These are phyloP conservation scores for Dicerorhinus sumatrensis DNA, from an alignment of 2,113 vertebrate genomes.

Conservation along the genomic window DNA sequence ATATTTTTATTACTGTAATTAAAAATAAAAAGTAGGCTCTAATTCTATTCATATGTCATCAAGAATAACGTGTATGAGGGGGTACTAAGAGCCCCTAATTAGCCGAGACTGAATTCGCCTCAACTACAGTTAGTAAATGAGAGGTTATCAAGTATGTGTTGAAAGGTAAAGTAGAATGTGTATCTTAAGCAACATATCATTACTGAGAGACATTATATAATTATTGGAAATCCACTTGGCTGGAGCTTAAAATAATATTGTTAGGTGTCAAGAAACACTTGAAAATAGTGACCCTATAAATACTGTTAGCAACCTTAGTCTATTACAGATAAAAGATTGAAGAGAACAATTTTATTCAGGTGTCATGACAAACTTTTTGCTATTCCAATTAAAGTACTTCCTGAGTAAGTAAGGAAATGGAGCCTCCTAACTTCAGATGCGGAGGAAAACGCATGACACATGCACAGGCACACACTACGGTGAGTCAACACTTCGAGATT, in stretches of 20 bases:
- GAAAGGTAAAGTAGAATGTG: slow-evolving; percentile 78
- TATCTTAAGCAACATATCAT: slow-evolving; percentile 80
- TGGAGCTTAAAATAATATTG: slow-evolving; percentile 79
- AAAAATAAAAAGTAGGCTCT: slow-evolving; percentile 73
- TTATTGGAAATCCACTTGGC: slow-evolving; percentile 79
- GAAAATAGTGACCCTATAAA: slow-evolving; percentile 77
- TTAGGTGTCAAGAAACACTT: slow-evolving; percentile 75
- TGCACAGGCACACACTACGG: background rate
- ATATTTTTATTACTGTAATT: slow-evolving; percentile 71
- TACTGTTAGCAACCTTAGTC: slow-evolving; percentile 57
- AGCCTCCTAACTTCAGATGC: background rate
- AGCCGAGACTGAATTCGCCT: slow-evolving; percentile 77
- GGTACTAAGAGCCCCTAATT: slow-evolving; percentile 76
- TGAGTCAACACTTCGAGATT: background rate
- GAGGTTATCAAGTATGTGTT: slow-evolving; percentile 82
- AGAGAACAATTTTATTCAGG: slow-evolving; percentile 51
- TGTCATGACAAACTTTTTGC: slow-evolving; percentile 60
- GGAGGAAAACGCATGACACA: background rate
- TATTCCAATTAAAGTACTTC: slow-evolving; percentile 64
- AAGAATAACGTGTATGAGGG: slow-evolving; percentile 64
- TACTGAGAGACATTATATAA: slow-evolving; percentile 78
- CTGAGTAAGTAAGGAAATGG: slow-evolving; percentile 11
- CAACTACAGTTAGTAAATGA: slow-evolving; percentile 83
- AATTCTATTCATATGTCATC: slow-evolving; percentile 69
- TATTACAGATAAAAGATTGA: slow-evolving; percentile 74